Conservation (phyloP, 2,888 invertebrate genomes). For the Zhengitettix transpicula region DNA sequence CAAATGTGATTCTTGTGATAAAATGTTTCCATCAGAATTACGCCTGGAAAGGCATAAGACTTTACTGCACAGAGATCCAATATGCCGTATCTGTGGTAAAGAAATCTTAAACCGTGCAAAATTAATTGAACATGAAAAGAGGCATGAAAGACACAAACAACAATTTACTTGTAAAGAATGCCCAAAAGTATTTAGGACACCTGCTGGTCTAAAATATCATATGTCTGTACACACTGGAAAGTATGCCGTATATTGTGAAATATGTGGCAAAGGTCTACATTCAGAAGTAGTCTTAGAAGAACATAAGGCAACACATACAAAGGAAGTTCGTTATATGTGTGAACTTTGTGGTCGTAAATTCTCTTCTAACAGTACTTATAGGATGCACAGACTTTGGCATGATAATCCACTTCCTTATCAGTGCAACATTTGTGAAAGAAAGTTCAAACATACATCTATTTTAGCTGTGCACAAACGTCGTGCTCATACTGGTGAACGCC, state of each 20-base stretch:
- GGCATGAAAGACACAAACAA: slow-evolving; percentile 8
- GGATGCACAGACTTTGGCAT: slow-evolving; percentile 16
- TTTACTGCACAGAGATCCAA: slow-evolving; percentile 9
- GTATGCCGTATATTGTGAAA: slow-evolving; percentile 13
- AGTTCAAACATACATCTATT: slow-evolving; percentile 15
- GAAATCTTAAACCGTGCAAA: slow-evolving; percentile 6
- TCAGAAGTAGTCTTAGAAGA: slow-evolving; percentile 12
- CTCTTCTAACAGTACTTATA: slow-evolving; percentile 14
- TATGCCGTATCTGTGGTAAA: slow-evolving; percentile 13
- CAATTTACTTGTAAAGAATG: slow-evolving; percentile 11
- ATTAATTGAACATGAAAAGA: slow-evolving; percentile 11
- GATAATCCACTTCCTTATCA: slow-evolving; percentile 16
- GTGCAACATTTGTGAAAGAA: slow-evolving; percentile 13
- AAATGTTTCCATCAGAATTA: slow-evolving; percentile 7
- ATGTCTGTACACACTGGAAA: slow-evolving; percentile 15
- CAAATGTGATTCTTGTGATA: slow-evolving; percentile 11
- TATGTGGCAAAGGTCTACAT: slow-evolving; percentile 15
- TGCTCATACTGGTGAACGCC: slow-evolving; percentile 28
- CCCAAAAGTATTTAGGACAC: slow-evolving; percentile 10
- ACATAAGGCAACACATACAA: slow-evolving; percentile 14
- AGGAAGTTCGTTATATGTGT: slow-evolving; percentile 15
- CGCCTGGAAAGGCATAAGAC: slow-evolving; percentile 9
- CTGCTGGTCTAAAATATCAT: slow-evolving; percentile 14
- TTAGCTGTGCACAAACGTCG: slow-evolving; percentile 22
- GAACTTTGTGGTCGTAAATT: slow-evolving; percentile 15